A percentile compares a stretch with the other conserved stretches of the same genome.
Evolutionary conservation across 64 coral and sea anemone genomes (phyloP).

Genomic region (Astreopora myriophthalma): DNA sequence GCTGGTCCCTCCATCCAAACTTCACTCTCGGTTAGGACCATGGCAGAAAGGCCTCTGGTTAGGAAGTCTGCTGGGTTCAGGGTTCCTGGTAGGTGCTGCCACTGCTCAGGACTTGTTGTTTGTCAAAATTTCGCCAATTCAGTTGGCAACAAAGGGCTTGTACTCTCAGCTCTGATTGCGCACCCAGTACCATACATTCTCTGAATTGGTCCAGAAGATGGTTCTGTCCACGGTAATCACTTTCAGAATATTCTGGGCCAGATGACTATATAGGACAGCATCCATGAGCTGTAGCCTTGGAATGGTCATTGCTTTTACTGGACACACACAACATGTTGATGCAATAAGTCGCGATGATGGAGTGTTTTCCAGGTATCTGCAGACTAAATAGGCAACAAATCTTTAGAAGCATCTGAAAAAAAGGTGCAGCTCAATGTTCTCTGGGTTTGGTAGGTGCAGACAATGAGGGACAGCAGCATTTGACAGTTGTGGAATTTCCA

Average conservation of each 20-base stretch:
- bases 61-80: too few relatives aligned
- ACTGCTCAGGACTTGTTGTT: too few relatives aligned
- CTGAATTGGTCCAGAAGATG: constrained; percentile 58
- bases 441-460: constrained; percentile 43
- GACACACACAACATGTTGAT: constrained; percentile 51
- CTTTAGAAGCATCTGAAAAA: constrained; percentile 69
- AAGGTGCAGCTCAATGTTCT: constrained; percentile 21
- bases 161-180: constrained; percentile 30
- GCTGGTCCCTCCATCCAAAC: too few relatives aligned
- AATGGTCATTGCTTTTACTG: constrained; percentile 47
- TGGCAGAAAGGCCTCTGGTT: too few relatives aligned
- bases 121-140: too few relatives aligned
- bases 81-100: too few relatives aligned
- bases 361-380: not conserved
- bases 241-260: constrained; percentile 43
- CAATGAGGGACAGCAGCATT: constrained; percentile 49
- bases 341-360: constrained; percentile 16
- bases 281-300: constrained; percentile 59
- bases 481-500: constrained; percentile 53
- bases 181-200: constrained; percentile 43
- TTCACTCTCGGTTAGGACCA: too few relatives aligned
- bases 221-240: constrained; percentile 24
- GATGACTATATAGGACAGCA: constrained; percentile 28
- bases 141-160: constrained; percentile 48
- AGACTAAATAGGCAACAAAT: constrained; percentile 65